A percentile compares a stretch with the other conserved stretches of the same genome.
phyloP scores from a whole-genome alignment of 2,888 invertebrate species.

The Coleophora deauratella region DNA sequence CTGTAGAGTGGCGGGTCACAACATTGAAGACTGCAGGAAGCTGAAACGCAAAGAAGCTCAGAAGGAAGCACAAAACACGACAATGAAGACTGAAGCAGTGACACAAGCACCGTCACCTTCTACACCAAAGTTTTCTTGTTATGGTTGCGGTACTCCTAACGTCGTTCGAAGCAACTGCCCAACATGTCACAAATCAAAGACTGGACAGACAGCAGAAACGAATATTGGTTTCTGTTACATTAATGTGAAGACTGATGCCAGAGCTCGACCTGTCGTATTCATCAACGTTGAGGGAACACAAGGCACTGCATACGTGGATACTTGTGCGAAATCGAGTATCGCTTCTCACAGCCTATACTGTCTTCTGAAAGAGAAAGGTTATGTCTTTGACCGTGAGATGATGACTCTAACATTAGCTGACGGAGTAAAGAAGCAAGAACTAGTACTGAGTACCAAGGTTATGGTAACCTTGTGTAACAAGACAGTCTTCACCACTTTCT shows the following conservation, averaged over 20 bases:
- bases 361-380: neutral
- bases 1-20: neutral
- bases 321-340: constrained; percentile 9
- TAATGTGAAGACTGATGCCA: constrained; percentile 2
- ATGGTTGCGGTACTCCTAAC: constrained; percentile 14
- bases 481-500: neutral
- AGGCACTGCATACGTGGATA: constrained; percentile 7
- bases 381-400: neutral
- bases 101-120: constrained; percentile 4
- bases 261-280: constrained; percentile 4
- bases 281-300: neutral
- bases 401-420: constrained; percentile 4
- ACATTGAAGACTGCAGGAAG: neutral
- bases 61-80: neutral
- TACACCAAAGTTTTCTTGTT: constrained; percentile 11
- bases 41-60: neutral
- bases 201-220: neutral
- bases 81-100: neutral
- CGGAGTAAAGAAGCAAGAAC: constrained; percentile 1
- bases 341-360: constrained; percentile 7
- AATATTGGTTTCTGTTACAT: constrained; percentile 1
- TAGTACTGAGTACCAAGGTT: neutral
- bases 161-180: constrained; percentile 12
- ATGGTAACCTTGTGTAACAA: neutral
- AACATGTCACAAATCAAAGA: constrained; percentile 3